phyloP scores from a whole-genome alignment of 2,888 invertebrate species.

The Oscheius sp. region DNA sequence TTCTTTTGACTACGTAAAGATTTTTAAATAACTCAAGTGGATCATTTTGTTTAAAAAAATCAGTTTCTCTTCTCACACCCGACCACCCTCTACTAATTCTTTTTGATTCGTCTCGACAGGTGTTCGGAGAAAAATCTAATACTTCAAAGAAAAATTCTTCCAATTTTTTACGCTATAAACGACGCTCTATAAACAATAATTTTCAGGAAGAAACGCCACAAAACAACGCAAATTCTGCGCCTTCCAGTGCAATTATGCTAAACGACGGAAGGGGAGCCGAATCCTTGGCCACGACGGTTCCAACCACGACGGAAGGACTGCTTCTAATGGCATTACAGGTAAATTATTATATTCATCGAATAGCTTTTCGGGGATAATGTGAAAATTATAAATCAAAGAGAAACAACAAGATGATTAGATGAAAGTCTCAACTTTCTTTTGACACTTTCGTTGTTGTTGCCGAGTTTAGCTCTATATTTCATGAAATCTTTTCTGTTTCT shows the following conservation, averaged over 20 bases:
- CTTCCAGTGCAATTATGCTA: conserved; percentile 17
- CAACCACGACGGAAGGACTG: conserved; percentile 20
- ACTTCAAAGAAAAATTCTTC: too few relatives aligned
- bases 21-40: too few relatives aligned
- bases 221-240: background rate
- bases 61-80: too few relatives aligned
- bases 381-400: too few relatives aligned
- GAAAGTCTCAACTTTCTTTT: too few relatives aligned
- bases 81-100: background rate
- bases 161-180: background rate
- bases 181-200: background rate
- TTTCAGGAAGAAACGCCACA: conserved; percentile 32
- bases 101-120: background rate
- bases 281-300: background rate
- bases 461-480: too few relatives aligned
- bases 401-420: too few relatives aligned
- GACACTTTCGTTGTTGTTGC: too few relatives aligned
- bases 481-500: too few relatives aligned
- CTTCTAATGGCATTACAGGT: conserved; percentile 31
- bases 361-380: too few relatives aligned
- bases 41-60: too few relatives aligned
- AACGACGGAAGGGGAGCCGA: conserved; percentile 19
- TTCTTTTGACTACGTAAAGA: too few relatives aligned
- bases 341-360: background rate
- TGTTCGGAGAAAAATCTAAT: background rate